Percentiles rank a stretch among this genome's conserved stretches.
phyloP scores from a whole-genome alignment of 2,113 vertebrate genomes.

The Bubo bubo region DNA sequence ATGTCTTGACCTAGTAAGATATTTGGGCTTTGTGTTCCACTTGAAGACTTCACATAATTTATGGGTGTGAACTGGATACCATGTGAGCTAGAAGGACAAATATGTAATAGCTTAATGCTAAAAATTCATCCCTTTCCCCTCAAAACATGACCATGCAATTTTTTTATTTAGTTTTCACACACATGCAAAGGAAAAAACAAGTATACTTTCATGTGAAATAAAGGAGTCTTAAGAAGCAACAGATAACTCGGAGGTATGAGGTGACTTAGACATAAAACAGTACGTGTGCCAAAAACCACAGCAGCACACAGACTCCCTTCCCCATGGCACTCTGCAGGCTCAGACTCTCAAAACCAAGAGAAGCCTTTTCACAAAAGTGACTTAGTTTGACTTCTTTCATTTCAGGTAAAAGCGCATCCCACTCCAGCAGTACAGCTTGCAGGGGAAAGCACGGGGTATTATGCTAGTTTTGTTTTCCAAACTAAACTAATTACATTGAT shows the following conservation, averaged over 20 bases:
- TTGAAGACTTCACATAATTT: background rate
- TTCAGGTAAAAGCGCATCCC: background rate
- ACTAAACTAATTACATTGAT: background rate
- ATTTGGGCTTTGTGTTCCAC: background rate
- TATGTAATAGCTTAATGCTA: background rate
- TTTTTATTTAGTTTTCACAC: background rate
- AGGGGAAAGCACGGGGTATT: background rate
- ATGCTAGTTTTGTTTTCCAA: background rate
- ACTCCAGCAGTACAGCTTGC: background rate
- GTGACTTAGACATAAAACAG: background rate
- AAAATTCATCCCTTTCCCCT: background rate
- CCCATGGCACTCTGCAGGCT: accelerated
- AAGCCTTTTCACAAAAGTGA: background rate
- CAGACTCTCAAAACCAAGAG: background rate
- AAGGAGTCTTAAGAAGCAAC: background rate
- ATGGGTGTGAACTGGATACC: background rate
- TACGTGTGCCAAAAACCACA: background rate
- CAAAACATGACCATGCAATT: background rate
- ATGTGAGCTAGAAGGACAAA: background rate
- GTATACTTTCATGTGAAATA: background rate
- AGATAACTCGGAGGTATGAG: background rate
- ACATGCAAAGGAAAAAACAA: background rate
- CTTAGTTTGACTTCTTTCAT: background rate
- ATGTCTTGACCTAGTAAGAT: background rate
- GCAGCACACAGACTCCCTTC: background rate